A percentile compares a stretch with the other conserved stretches of the same genome.
phyloP scores from a whole-genome alignment of 2,797 vertebrate species.

The Triplophysa bombifrons region DNA sequence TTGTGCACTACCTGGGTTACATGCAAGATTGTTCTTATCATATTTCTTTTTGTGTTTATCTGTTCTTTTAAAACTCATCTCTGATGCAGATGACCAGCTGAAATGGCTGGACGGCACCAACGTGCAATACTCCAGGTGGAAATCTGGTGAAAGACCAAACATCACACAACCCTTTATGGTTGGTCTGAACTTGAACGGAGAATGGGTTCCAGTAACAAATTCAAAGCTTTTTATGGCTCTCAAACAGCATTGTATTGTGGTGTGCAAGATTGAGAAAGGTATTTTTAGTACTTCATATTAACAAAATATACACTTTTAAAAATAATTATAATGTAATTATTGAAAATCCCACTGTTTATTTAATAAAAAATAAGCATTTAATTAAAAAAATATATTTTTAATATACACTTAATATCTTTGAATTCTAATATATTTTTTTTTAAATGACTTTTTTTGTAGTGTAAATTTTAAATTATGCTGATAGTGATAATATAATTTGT shows the following conservation, averaged over 20 bases:
- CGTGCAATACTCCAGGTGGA: constrained; percentile 90
- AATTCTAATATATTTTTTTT: too few relatives aligned
- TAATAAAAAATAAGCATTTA: too few relatives aligned
- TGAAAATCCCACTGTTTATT: too few relatives aligned
- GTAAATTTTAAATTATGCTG: background rate
- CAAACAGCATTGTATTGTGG: constrained; percentile 82
- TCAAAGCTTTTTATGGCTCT: constrained; percentile 67
- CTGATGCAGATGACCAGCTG: constrained; percentile 68
- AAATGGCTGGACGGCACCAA: constrained; percentile 89
- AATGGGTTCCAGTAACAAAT: constrained; percentile 81
- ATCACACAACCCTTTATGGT: constrained; percentile 78
- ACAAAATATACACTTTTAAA: too few relatives aligned
- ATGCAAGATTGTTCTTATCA: background rate
- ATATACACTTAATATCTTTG: too few relatives aligned
- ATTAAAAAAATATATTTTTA: too few relatives aligned
- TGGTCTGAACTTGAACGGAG: constrained; percentile 80
- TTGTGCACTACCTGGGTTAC: background rate
- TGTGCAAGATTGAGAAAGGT: constrained; percentile 94
- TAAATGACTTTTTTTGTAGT: too few relatives aligned
- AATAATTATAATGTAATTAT: too few relatives aligned
- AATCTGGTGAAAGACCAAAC: constrained; percentile 77
- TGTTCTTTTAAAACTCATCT: background rate
- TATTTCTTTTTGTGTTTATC: background rate
- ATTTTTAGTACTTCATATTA: background rate
- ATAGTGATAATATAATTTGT: too few relatives aligned